Evolutionary conservation across 1,140 invertebrate genomes (phyloP), one percentile per base, ranked within the genome.

Genomic region (Schlechtendalia chinensis): DNA sequence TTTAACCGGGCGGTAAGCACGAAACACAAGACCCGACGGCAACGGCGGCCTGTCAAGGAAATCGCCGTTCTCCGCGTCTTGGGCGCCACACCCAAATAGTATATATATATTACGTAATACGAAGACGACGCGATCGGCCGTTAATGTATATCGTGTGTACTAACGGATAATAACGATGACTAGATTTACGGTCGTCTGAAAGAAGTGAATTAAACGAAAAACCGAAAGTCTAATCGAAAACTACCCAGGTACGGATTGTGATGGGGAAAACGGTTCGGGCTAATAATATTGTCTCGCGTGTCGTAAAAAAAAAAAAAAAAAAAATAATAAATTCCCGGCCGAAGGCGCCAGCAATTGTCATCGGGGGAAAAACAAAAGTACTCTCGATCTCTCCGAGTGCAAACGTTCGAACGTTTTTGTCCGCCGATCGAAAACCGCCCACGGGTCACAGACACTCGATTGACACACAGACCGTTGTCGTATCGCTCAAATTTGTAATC

Each of bases 11-110:
- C n/a, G n/a, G n/a, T n/a, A 39, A 8, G 8, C 32, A 39, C 32
- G 32, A 39, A 39, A 39, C 32, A 45, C 47, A 72, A 72, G 69
- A 54, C 50, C 69, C 17, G 5, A 22, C 19, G 22, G 39, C 50
- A n/a, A n/a, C n/a, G 32, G 12, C 12, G 24, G 24, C 10, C 24
- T 72, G 69, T 72, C 69, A 72, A 72, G 24, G 17, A 72, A 72
- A 27, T 54, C 24, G 69, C 27, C 17, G 47, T 72, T 72, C 69
- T 72, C 54, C 47, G 54, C 32, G 32, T 39, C 54, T 72, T n/a
- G 24, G 27, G 27, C 17, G 69, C 69, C 69, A 72, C 69, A 72
- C 69, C 69, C 69, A 54, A 72, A 50, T 8, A 47, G 10, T 59
- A 4, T 39, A n/a, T n/a, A n/a, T n/a, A n/a, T n/a, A n/a, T n/a